A percentile compares a stretch with the other conserved stretches of the same genome.
Conservation (phyloP, 2,888 invertebrate genomes). For the Parascotia fuliginaria region DNA sequence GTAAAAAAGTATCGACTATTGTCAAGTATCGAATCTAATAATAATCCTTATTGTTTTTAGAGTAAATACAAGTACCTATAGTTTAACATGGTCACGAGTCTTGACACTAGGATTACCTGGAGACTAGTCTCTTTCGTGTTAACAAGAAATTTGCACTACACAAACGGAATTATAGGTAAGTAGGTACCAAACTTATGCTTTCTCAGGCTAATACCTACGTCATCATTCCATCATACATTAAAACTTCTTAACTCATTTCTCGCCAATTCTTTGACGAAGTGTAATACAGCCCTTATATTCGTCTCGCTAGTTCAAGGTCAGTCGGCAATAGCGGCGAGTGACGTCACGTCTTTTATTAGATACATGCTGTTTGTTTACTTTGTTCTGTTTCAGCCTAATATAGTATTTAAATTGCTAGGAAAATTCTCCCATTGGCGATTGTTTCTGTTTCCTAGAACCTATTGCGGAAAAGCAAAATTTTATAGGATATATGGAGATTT, state of each 20-base stretch:
- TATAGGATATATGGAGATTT: not conserved
- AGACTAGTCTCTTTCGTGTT: too few relatives aligned
- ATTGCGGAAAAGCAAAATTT: not conserved
- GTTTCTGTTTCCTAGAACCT: not conserved
- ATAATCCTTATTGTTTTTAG: too few relatives aligned
- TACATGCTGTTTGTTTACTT: conserved; percentile 9
- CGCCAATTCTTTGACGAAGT: not conserved
- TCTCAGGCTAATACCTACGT: not conserved
- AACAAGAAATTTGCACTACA: too few relatives aligned
- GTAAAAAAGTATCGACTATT: too few relatives aligned
- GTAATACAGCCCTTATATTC: conserved; percentile 4
- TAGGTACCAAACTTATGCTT: too few relatives aligned
- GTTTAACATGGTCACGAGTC: too few relatives aligned
- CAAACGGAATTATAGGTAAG: too few relatives aligned
- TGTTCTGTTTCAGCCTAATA: conserved; percentile 1
- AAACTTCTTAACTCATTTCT: not conserved
- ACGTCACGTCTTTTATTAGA: conserved; percentile 23
- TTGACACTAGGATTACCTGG: too few relatives aligned
- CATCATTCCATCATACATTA: not conserved
- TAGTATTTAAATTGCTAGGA: conserved; percentile 6
- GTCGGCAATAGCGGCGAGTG: conserved; percentile 21
- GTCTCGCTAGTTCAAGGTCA: conserved; percentile 43
- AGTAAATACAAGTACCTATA: too few relatives aligned
- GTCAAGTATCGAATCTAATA: too few relatives aligned
- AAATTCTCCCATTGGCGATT: conserved; percentile 6